Conservation (phyloP, 2,113 vertebrate genomes). For the Urocynchramus pylzowi region DNA sequence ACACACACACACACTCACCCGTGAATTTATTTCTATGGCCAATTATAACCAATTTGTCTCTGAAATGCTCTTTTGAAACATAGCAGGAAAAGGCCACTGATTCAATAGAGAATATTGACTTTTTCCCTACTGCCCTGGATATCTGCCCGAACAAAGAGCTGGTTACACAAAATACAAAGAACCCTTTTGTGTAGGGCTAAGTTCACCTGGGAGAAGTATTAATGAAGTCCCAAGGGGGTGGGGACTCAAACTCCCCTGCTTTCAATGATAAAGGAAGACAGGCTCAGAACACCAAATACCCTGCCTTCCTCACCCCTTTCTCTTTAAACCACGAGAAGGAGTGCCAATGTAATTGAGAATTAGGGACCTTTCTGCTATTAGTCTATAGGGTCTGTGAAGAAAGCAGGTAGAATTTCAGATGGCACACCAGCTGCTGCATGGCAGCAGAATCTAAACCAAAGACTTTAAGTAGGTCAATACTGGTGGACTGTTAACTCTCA, state of each 20-base stretch:
- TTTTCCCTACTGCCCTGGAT: slow-evolving; percentile 64
- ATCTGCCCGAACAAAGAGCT: slow-evolving; percentile 74
- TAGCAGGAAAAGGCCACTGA: slow-evolving; percentile 56
- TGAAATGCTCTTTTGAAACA: slow-evolving; percentile 57
- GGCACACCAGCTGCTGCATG: neutral
- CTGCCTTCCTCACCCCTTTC: slow-evolving; percentile 25
- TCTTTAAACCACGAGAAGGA: neutral
- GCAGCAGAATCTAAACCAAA: neutral
- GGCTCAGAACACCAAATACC: slow-evolving; percentile 31
- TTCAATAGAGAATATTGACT: slow-evolving; percentile 72
- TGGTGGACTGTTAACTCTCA: neutral
- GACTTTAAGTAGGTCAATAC: neutral
- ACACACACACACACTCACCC: accelerated
- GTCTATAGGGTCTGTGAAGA: neutral
- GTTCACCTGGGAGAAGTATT: slow-evolving; percentile 75
- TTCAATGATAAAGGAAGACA: slow-evolving; percentile 27
- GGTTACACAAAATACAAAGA: slow-evolving; percentile 74
- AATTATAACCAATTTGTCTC: neutral
- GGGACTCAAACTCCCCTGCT: slow-evolving; percentile 49
- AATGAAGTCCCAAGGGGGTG: slow-evolving; percentile 67
- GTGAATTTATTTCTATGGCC: neutral
- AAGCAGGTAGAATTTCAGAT: neutral
- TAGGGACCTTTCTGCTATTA: slow-evolving; percentile 3
- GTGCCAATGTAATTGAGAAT: neutral
- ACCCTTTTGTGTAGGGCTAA: slow-evolving; percentile 70